A percentile compares a stretch with the other conserved stretches of the same genome.
Evolutionary conservation across 1,140 invertebrate genomes (phyloP).

Genomic region (Steinernema khuongi): DNA sequence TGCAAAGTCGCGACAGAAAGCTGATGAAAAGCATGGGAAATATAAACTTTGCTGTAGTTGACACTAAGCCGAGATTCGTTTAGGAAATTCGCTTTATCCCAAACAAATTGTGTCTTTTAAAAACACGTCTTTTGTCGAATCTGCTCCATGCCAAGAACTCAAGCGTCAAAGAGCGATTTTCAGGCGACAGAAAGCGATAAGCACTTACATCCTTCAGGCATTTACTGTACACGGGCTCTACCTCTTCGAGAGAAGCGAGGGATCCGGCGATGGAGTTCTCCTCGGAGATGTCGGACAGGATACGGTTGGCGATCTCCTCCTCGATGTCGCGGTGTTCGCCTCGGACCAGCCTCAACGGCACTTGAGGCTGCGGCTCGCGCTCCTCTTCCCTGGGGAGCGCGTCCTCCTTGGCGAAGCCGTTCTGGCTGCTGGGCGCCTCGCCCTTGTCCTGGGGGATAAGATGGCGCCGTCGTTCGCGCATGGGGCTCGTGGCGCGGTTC

Average conservation of each 20-base stretch:
- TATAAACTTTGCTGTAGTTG: too few relatives aligned
- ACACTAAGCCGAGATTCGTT: too few relatives aligned
- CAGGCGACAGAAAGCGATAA: neutral
- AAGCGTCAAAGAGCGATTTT: neutral
- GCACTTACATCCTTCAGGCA: slow-evolving; percentile 4
- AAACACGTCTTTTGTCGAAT: too few relatives aligned
- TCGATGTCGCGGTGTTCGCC: slow-evolving; percentile 54
- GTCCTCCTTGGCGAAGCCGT: neutral
- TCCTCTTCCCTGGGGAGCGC: neutral
- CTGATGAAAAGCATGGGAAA: too few relatives aligned
- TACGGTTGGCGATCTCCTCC: slow-evolving; percentile 53
- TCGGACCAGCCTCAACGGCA: slow-evolving; percentile 50
- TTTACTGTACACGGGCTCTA: slow-evolving; percentile 26
- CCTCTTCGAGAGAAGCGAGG: slow-evolving; percentile 46
- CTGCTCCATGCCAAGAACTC: too few relatives aligned
- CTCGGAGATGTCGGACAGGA: slow-evolving; percentile 48
- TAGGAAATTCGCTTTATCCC: too few relatives aligned
- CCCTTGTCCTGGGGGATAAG: slow-evolving; percentile 17
- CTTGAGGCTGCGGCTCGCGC: slow-evolving; percentile 22
- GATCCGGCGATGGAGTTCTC: slow-evolving; percentile 52
- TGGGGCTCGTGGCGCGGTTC: slow-evolving; percentile 14
- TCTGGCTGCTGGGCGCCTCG: slow-evolving; percentile 12
- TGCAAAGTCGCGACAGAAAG: too few relatives aligned
- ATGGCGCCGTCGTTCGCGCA: neutral
- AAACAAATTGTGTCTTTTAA: too few relatives aligned